A percentile compares a stretch with the other conserved stretches of the same genome.
Conservation (phyloP, 2,888 invertebrate species). For the Branchipolynoe longqiensis region DNA sequence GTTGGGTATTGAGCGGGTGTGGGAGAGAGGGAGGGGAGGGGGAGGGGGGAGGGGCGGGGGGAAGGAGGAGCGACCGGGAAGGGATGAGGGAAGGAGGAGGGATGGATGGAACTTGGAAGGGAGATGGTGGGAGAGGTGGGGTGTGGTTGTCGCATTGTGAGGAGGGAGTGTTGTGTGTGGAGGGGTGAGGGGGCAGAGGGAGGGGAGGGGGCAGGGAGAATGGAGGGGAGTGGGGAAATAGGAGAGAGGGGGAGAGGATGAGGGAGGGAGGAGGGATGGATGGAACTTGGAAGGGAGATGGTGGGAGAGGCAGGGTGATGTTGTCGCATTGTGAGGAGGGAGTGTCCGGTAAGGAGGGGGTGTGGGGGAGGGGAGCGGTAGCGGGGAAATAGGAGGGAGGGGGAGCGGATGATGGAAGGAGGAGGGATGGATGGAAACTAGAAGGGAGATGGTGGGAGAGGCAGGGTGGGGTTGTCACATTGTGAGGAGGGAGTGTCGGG, state of each 20-base stretch:
- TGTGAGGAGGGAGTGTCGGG: background rate
- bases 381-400: background rate
- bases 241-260: background rate
- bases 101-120: background rate
- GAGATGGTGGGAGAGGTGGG: background rate
- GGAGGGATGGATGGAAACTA: too few species aligned
- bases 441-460: background rate
- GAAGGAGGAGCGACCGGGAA: constrained; percentile 11
- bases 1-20: background rate
- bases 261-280: too few species aligned
- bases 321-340: background rate
- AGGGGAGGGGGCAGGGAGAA: background rate
- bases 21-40: background rate
- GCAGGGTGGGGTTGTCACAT: background rate
- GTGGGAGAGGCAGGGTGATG: background rate
- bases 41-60: background rate
- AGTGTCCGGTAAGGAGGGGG: background rate
- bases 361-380: background rate
- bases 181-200: background rate
- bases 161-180: background rate
- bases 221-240: background rate
- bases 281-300: background rate
- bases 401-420: too few species aligned
- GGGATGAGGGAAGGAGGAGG: too few species aligned
- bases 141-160: background rate